phyloP scores from a whole-genome alignment of 1,140 invertebrate species.

The Prorops nasuta region DNA sequence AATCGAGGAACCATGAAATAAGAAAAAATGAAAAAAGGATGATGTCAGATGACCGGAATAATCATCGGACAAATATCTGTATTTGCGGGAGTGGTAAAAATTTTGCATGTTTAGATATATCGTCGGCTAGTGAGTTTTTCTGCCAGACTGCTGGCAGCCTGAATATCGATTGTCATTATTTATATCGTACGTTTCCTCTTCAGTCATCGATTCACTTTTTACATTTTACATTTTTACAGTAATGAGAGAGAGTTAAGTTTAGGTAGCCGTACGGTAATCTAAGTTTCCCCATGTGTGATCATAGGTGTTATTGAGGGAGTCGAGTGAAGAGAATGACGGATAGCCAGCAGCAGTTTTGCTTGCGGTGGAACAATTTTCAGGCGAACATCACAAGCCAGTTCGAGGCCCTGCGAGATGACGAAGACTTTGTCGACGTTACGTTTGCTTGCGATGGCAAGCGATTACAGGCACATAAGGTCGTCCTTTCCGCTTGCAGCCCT shows the following conservation, averaged over 20 bases:
- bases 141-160: conserved; percentile 29
- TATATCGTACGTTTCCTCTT: conserved; percentile 59
- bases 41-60: too few species aligned
- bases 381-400: conserved; percentile 82
- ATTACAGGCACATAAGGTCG: conserved; percentile 77
- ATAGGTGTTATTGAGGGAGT: conserved; percentile 46
- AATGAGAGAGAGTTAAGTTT: conserved; percentile 55
- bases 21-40: too few species aligned
- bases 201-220: conserved; percentile 60
- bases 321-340: conserved; percentile 51
- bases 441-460: conserved; percentile 76
- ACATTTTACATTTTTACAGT: conserved; percentile 59
- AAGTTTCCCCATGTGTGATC: conserved; percentile 47
- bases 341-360: conserved; percentile 78
- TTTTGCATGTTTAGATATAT: too few species aligned
- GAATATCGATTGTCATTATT: conserved; percentile 60
- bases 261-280: conserved; percentile 43
- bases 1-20: too few species aligned
- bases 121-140: conserved; percentile 42
- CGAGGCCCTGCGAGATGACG: conserved; percentile 74
- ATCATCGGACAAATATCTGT: too few species aligned
- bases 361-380: conserved; percentile 92
- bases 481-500: conserved; percentile 76
- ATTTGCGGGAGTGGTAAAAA: too few species aligned
- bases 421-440: conserved; percentile 81